A percentile compares a stretch with the other conserved stretches of the same genome.
phyloP scores from a whole-genome alignment of 2,888 invertebrate genomes.

The Trichogramma dendrolimi region DNA sequence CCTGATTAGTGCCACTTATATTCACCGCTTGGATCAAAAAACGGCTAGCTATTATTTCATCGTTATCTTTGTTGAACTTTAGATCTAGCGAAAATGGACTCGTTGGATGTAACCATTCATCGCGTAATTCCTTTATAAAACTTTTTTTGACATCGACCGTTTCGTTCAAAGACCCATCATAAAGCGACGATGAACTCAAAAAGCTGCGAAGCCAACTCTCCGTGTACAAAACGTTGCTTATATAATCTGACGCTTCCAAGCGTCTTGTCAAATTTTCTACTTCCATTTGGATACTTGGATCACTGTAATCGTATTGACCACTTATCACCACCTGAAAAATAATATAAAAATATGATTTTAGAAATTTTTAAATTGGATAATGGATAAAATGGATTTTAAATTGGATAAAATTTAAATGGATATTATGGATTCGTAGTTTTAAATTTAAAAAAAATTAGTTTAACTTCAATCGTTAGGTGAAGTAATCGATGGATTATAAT shows the following conservation, averaged over 20 bases:
- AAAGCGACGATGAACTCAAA: slow-evolving; percentile 60
- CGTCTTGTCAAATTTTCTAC: slow-evolving; percentile 73
- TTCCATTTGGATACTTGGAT: slow-evolving; percentile 69
- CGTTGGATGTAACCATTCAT: slow-evolving; percentile 75
- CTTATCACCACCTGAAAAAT: slow-evolving; percentile 73
- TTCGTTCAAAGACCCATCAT: slow-evolving; percentile 71
- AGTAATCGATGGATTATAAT: too few relatives aligned
- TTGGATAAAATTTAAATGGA: too few relatives aligned
- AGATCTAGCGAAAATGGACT: slow-evolving; percentile 81
- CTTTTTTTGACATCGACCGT: slow-evolving; percentile 68
- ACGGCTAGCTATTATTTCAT: slow-evolving; percentile 76
- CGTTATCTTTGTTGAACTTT: slow-evolving; percentile 70
- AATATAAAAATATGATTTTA: neutral
- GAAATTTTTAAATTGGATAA: too few relatives aligned
- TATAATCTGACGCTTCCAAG: slow-evolving; percentile 74
- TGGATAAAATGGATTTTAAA: too few relatives aligned
- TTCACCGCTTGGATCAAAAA: slow-evolving; percentile 85
- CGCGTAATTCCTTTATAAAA: slow-evolving; percentile 72
- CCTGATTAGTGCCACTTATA: slow-evolving; percentile 84
- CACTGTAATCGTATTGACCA: slow-evolving; percentile 78
- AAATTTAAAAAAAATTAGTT: too few relatives aligned
- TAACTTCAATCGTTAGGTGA: too few relatives aligned
- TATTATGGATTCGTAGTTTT: too few relatives aligned
- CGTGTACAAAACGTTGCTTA: slow-evolving; percentile 59
- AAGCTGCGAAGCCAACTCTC: slow-evolving; percentile 87